Base-by-base conservation (phyloP, 2,888 invertebrate species). In the Pantelozetes paolii region DNA sequence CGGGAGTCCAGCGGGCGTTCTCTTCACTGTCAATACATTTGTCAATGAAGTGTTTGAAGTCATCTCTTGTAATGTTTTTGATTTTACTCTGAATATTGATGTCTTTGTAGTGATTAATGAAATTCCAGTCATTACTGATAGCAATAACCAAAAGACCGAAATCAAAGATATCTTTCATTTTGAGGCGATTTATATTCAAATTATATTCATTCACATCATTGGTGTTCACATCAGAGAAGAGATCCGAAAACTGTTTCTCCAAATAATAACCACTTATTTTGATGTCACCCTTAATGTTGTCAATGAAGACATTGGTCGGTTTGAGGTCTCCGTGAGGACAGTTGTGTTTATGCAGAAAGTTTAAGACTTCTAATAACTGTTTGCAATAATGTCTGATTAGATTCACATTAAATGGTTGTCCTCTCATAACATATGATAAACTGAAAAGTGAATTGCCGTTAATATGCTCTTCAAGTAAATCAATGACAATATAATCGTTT, bases 251-350 rank as follows among this genome's bases (percentile, higher is more conserved):
- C 81, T 89, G 84, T 79, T 87, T 87, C 79, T 90, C 89, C 75
- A 91, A 82, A 76, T 89, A 88, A 78, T 88, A 90, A 78, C 90
- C 89, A 2, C 88, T 86, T 74, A 91, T 79, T 80, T 87, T 85
- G 3, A 88, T 83, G 36, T 81, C 78, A 50, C 87, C 86, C 74
- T 73, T 76, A 23, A 45, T 45, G 71, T 77, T 78, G 72, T 83
- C 82, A 28, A 83, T 74, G 76, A 79, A 80, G 40, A 80, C 74
- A 67, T 78, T 79, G 2, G 79, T 77, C 26, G 84, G 88, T 75
- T 89, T 84, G n/a, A 95, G 83, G 82, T 91, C 89, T 79, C 89
- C 89, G 81, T 95, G 94, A 20, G 92, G 88, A 1, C 94, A 88
- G 77, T 90, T 89, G 76, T 89, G 89, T 78, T 88, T 86, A 81